Evolutionary conservation across 2,888 invertebrate species (phyloP).

Genomic region (Rhaphigaster nebulosa): DNA sequence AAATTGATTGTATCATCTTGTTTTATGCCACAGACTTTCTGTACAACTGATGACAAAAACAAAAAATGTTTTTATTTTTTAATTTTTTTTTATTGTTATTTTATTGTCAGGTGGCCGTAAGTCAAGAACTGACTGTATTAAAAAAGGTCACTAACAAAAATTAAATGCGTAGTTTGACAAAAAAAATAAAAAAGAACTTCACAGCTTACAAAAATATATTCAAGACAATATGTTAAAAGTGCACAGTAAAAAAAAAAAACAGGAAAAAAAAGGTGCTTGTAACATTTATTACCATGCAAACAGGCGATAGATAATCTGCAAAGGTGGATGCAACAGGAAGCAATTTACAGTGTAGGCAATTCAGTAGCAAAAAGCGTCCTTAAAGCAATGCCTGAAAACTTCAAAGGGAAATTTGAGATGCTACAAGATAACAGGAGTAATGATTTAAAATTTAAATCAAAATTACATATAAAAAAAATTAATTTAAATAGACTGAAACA

Average conservation of each 20-base stretch:
- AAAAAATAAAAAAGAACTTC: not conserved
- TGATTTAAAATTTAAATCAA: not conserved
- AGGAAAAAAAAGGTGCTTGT: slow-evolving; percentile 29
- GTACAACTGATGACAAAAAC: too few species aligned
- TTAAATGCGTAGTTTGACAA: not conserved
- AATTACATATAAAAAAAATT: not conserved
- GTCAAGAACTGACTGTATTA: not conserved
- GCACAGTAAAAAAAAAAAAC: not conserved
- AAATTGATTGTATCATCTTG: too few species aligned
- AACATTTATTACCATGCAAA: slow-evolving; percentile 59
- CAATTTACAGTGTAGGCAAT: slow-evolving; percentile 50
- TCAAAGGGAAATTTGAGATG: slow-evolving; percentile 51
- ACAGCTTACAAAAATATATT: not conserved
- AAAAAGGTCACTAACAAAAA: not conserved
- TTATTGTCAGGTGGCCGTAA: too few species aligned
- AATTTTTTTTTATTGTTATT: too few species aligned
- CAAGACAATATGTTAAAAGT: slow-evolving; percentile 35
- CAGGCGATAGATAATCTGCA: slow-evolving; percentile 54
- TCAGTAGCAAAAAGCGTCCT: slow-evolving; percentile 60
- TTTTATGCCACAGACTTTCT: too few species aligned
- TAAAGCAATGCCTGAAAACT: slow-evolving; percentile 59
- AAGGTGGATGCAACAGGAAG: slow-evolving; percentile 49
- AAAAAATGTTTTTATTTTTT: too few species aligned
- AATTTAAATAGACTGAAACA: not conserved
- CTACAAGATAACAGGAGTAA: not conserved